phyloP scores from a whole-genome alignment of 2,888 invertebrate species.

The Drosophila histrio region DNA sequence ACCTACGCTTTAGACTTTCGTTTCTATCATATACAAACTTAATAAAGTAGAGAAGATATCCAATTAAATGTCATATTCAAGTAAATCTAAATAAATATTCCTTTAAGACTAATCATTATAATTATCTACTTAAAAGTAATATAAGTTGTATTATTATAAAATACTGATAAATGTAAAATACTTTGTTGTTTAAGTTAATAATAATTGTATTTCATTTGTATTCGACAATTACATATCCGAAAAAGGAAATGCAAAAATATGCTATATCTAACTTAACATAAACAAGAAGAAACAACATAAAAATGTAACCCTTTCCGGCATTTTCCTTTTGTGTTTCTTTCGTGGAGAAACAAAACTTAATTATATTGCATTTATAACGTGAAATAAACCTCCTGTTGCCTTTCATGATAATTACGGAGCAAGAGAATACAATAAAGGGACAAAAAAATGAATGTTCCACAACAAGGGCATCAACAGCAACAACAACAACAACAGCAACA shows the following conservation, averaged over 20 bases:
- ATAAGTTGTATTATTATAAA: neutral
- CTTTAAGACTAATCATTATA: no score
- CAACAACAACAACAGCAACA: constrained; percentile 17
- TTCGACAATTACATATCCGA: constrained; percentile 6
- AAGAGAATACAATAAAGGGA: constrained; percentile 42
- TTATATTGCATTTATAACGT: constrained; percentile 66
- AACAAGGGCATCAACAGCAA: constrained; percentile 27
- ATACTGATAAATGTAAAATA: neutral
- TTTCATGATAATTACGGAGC: constrained; percentile 67
- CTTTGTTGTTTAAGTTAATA: neutral
- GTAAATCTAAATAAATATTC: no score
- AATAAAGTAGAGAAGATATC: no score
- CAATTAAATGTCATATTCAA: no score
- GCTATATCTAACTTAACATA: constrained; percentile 19
- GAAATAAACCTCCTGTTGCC: constrained; percentile 80
- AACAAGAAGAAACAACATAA: neutral
- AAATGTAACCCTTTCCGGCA: neutral
- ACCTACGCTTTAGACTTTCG: no score
- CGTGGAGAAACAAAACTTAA: constrained; percentile 54
- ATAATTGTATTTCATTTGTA: neutral
- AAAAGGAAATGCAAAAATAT: constrained; percentile 24
- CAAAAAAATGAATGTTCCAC: constrained; percentile 29
- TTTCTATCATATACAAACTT: no score
- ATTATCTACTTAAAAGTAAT: no score
- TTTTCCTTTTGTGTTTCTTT: constrained; percentile 16